Percentiles rank a stretch among this genome's conserved stretches.
These are phyloP conservation scores for Coronaproctus castanopsis DNA, from an alignment of 2,888 invertebrate species.

Conservation along the genomic window DNA sequence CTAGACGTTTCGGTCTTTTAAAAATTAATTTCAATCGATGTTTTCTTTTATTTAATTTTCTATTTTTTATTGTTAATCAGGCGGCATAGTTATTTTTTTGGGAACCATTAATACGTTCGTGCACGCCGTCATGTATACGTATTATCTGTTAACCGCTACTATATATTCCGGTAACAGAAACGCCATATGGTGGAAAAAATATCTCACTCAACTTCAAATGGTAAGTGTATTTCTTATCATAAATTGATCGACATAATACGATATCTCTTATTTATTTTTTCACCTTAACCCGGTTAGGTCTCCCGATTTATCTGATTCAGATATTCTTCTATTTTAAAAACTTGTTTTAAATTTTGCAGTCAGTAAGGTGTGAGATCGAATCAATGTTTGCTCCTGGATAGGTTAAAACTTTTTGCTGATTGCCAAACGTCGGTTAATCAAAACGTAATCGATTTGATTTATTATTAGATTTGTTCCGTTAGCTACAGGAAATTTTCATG, in stretches of 20 bases:
- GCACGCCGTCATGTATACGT: conserved; percentile 33
- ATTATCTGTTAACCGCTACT: conserved; percentile 32
- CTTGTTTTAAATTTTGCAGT: no score
- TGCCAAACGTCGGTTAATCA: no score
- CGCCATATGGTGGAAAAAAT: conserved; percentile 34
- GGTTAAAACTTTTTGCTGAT: no score
- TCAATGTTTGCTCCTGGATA: no score
- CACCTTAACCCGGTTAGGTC: no score
- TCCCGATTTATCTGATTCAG: no score
- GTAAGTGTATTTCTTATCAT: conserved; percentile 20
- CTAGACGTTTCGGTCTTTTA: not conserved
- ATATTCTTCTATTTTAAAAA: no score
- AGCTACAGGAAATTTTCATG: no score
- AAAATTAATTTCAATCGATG: not conserved
- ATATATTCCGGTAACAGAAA: conserved; percentile 32
- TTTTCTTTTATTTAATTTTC: not conserved
- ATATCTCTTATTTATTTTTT: not conserved
- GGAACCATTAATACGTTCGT: conserved; percentile 32
- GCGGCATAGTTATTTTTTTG: conserved; percentile 30
- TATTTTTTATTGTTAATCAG: conserved; percentile 17
- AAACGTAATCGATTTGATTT: no score
- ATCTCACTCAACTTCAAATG: conserved; percentile 32
- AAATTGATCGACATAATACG: not conserved
- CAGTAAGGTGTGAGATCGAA: no score
- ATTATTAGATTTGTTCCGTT: no score